These are phyloP conservation scores for Chaenogobius annularis DNA, from an alignment of 2,113 vertebrate species.

Conservation along the genomic window DNA sequence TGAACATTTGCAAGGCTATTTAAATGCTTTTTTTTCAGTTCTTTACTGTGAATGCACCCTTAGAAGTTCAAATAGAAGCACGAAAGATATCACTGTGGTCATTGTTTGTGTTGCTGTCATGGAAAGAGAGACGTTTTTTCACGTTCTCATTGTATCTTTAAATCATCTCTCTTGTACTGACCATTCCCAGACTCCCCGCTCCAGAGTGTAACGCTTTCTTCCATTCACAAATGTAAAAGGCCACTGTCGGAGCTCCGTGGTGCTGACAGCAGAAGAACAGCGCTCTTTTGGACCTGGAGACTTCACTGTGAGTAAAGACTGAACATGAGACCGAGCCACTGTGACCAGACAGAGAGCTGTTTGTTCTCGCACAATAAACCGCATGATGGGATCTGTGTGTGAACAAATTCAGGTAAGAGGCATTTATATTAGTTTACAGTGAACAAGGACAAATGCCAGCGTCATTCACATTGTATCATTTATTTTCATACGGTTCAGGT, in stretches of 20 bases:
- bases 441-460: constrained; percentile 6
- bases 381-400: constrained; percentile 28
- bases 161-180: constrained; percentile 20
- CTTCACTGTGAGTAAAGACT: constrained; percentile 39
- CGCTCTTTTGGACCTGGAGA: constrained; percentile 24
- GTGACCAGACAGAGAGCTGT: constrained; percentile 48
- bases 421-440: constrained; percentile 3
- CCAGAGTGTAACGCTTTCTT: constrained; percentile 24
- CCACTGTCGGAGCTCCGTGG: constrained; percentile 24
- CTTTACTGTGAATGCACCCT: too few species aligned
- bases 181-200: constrained; percentile 6
- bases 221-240: constrained; percentile 30
- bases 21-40: too few species aligned
- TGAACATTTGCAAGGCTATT: too few species aligned
- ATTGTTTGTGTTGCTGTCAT: background rate
- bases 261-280: constrained; percentile 57
- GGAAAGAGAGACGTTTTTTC: background rate
- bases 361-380: constrained; percentile 43
- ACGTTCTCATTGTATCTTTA: constrained; percentile 8
- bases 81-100: background rate
- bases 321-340: constrained; percentile 49
- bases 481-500: background rate
- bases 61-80: background rate
- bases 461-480: background rate
- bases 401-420: constrained; percentile 24